phyloP scores from a whole-genome alignment of 2,797 vertebrate genomes.

The Rhodeus uyekii region DNA sequence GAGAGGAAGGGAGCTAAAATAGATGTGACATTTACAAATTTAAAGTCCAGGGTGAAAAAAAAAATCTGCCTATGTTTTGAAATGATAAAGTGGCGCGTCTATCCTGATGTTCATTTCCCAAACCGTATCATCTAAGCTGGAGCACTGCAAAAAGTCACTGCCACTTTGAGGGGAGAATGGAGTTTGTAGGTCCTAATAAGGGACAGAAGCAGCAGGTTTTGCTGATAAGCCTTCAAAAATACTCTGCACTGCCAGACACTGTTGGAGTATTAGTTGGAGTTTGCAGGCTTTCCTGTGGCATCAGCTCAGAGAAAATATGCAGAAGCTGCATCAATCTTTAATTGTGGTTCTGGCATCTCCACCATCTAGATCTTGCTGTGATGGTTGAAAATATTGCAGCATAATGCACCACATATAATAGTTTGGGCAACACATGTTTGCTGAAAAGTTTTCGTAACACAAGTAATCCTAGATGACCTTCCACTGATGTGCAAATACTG shows the following conservation, averaged over 20 bases:
- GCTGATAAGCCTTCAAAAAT: conserved; percentile 34
- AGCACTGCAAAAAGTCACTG: conserved; percentile 18
- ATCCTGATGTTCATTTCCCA: conserved; percentile 28
- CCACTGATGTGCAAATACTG: conserved; percentile 4
- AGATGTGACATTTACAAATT: conserved; percentile 3
- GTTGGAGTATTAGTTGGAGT: conserved; percentile 20
- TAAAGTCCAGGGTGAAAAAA: background rate
- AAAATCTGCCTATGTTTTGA: background rate
- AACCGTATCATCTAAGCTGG: conserved; percentile 30
- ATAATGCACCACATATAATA: background rate
- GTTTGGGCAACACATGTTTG: background rate
- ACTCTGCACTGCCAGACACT: conserved; percentile 8
- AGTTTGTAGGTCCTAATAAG: conserved; percentile 17
- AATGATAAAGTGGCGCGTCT: conserved; percentile 4
- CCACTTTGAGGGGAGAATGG: conserved; percentile 26
- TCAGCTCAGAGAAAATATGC: conserved; percentile 10
- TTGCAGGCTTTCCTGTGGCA: conserved; percentile 33
- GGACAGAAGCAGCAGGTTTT: conserved; percentile 36
- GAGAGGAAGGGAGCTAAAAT: background rate
- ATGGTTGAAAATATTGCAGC: conserved; percentile 4
- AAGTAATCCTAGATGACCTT: conserved; percentile 9
- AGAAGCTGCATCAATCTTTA: background rate
- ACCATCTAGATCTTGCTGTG: background rate
- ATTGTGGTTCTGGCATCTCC: conserved; percentile 4
- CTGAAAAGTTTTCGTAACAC: background rate